These are phyloP conservation scores for Tetheella fluctuosa DNA, from an alignment of 2,888 invertebrate species.

Conservation along the genomic window DNA sequence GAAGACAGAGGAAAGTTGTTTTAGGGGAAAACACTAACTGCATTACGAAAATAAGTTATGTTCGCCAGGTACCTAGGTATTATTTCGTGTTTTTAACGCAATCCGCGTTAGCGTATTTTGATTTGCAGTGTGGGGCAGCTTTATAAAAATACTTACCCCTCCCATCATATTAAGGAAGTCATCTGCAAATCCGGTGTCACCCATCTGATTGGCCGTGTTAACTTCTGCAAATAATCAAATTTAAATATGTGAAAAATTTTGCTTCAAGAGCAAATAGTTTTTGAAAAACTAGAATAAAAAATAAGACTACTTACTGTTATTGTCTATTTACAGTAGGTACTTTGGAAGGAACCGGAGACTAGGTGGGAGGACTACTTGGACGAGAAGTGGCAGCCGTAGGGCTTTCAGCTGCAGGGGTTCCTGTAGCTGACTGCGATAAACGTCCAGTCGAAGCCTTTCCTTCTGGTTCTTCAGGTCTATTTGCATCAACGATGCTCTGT, in stretches of 20 bases:
- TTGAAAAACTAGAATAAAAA: background rate
- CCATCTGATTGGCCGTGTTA: slow-evolving; percentile 42
- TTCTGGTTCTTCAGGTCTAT: slow-evolving; percentile 18
- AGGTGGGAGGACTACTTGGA: too few relatives aligned
- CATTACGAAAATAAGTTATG: too few relatives aligned
- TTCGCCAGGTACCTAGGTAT: too few relatives aligned
- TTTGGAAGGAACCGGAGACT: background rate
- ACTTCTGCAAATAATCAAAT: slow-evolving; percentile 39
- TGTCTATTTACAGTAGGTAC: background rate
- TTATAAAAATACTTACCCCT: slow-evolving; percentile 54
- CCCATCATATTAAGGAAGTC: slow-evolving; percentile 72
- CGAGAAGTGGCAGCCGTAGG: slow-evolving; percentile 14
- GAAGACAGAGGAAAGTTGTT: too few relatives aligned
- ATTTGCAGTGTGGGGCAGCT: background rate
- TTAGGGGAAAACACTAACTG: too few relatives aligned
- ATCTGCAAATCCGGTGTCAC: slow-evolving; percentile 56
- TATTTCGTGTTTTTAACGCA: too few relatives aligned
- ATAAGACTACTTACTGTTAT: background rate
- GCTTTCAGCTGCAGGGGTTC: slow-evolving; percentile 16
- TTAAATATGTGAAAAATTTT: slow-evolving; percentile 13
- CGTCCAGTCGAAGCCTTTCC: background rate
- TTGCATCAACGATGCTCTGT: slow-evolving; percentile 43
- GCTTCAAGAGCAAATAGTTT: background rate
- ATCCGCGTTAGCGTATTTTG: background rate
- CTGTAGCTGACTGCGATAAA: background rate